phyloP scores from a whole-genome alignment of 37 sponge, comb jelly and placozoan genomes.

The Petrosia ficiformis region DNA sequence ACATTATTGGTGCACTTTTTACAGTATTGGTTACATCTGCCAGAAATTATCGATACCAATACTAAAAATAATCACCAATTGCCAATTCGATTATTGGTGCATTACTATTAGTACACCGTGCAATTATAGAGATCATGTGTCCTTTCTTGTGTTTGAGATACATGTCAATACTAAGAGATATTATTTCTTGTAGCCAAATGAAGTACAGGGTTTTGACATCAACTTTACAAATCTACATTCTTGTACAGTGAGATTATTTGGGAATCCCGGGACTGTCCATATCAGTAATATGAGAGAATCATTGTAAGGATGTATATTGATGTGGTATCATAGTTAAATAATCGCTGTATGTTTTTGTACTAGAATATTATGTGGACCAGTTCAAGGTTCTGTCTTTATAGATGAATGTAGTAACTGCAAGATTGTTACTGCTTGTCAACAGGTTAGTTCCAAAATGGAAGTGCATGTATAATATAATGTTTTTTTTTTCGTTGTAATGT shows the following conservation, averaged over 20 bases:
- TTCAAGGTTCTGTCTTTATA: slow-evolving; percentile 75
- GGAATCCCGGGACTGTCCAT: slow-evolving; percentile 62
- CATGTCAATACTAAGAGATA: too few relatives aligned
- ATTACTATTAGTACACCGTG: too few relatives aligned
- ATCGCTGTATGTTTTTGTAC: not conserved
- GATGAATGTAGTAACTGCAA: slow-evolving; percentile 71
- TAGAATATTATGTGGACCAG: slow-evolving; percentile 76
- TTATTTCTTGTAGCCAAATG: slow-evolving; percentile 47
- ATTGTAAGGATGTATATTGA: slow-evolving; percentile 25
- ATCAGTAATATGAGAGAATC: slow-evolving; percentile 42
- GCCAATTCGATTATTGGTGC: too few relatives aligned
- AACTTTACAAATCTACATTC: slow-evolving; percentile 33
- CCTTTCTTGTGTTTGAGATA: too few relatives aligned
- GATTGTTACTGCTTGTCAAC: slow-evolving; percentile 86
- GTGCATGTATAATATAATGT: not conserved
- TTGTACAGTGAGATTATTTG: slow-evolving; percentile 59
- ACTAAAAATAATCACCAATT: too few relatives aligned
- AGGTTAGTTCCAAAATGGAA: slow-evolving; percentile 38
- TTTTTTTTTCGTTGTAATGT: not conserved
- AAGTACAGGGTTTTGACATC: slow-evolving; percentile 45
- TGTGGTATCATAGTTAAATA: not conserved
- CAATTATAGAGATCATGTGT: too few relatives aligned
- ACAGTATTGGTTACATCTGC: too few relatives aligned
- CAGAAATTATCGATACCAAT: too few relatives aligned
- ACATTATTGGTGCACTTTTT: too few relatives aligned